Percentiles rank a stretch among this genome's conserved stretches.
Evolutionary conservation across 2,888 invertebrate species (phyloP).

Genomic region (Nezara viridula): DNA sequence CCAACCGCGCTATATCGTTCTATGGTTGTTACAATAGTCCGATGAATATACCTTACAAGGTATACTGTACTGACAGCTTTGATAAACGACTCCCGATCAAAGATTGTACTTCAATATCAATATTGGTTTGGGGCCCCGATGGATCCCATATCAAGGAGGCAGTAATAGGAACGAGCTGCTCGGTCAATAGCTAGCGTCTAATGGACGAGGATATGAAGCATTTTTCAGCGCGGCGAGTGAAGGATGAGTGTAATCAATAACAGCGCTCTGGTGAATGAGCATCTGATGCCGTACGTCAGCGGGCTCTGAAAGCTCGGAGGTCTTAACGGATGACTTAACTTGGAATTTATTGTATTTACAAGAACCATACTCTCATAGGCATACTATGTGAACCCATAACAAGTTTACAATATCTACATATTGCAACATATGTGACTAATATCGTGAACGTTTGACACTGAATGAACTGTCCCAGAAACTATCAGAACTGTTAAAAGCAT

Average conservation of each 20-base stretch:
- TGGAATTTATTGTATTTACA: too few species aligned
- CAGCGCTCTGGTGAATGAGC: not conserved
- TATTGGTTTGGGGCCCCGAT: not conserved
- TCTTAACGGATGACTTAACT: too few species aligned
- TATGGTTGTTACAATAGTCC: too few species aligned
- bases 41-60: too few species aligned
- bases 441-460: too few species aligned
- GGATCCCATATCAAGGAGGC: not conserved
- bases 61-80: not conserved
- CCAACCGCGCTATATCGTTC: too few species aligned
- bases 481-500: too few species aligned
- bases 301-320: not conserved
- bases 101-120: not conserved
- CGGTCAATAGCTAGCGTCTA: not conserved
- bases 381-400: too few species aligned
- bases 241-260: not conserved
- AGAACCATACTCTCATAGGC: too few species aligned
- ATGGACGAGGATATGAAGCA: not conserved
- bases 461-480: too few species aligned
- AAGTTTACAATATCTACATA: too few species aligned
- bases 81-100: not conserved
- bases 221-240: not conserved
- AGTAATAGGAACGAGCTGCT: not conserved
- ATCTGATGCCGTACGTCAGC: constrained; percentile 3
- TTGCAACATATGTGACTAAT: too few species aligned